Conservation (phyloP, 2,797 vertebrate genomes). For the Spheniscus humboldti region DNA sequence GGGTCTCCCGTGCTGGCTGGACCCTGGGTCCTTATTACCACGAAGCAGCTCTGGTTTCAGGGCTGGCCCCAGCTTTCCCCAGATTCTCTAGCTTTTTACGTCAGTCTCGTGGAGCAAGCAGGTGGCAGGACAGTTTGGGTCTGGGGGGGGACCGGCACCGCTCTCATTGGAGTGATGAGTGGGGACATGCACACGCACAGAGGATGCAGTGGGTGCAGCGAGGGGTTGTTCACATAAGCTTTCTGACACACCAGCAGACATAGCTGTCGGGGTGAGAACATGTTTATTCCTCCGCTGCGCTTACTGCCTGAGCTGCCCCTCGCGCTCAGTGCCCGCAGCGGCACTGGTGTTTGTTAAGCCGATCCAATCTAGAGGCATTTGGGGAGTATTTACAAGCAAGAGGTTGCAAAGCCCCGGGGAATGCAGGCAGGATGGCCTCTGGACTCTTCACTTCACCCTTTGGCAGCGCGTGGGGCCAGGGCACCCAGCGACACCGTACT, state of each 20-base stretch:
- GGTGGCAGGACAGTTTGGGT: not conserved
- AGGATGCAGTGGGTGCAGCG: rapidly evolving
- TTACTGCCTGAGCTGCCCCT: not conserved
- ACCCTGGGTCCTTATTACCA: rapidly evolving
- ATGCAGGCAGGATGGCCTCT: not conserved
- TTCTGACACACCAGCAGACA: rapidly evolving
- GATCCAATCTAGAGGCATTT: not conserved
- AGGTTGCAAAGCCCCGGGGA: not conserved
- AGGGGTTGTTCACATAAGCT: rapidly evolving
- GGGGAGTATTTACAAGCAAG: rapidly evolving
- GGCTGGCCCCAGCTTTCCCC: not conserved
- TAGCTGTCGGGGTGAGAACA: not conserved
- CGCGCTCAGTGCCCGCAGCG: rapidly evolving
- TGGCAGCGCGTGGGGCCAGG: rapidly evolving
- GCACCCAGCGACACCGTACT: rapidly evolving
- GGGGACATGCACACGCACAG: not conserved
- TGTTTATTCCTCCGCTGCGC: not conserved
- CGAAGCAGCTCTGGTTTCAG: rapidly evolving
- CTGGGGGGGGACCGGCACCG: rapidly evolving
- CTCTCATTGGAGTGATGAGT: not conserved
- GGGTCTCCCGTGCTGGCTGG: not conserved
- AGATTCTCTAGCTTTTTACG: too few species aligned
- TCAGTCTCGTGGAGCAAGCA: rapidly evolving
- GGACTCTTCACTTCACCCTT: not conserved
- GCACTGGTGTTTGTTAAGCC: rapidly evolving